Conservation (phyloP, 2,888 invertebrate genomes). For the Bellardia pandia region DNA sequence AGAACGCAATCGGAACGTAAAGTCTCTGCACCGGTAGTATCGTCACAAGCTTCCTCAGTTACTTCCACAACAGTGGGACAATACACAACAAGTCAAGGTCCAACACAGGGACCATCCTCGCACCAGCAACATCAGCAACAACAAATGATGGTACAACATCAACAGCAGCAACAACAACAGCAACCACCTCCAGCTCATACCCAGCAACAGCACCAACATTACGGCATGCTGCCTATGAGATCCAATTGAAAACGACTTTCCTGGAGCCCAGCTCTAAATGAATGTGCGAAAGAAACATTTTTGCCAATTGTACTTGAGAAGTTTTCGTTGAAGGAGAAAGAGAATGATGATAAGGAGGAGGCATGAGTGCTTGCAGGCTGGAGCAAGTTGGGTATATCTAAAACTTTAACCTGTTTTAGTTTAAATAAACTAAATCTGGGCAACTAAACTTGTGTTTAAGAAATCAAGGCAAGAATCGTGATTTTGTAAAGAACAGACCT, state of each 20-base stretch:
- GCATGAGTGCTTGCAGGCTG: neutral
- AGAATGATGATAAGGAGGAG: conserved; percentile 45
- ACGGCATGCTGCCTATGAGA: conserved; percentile 82
- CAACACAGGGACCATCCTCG: conserved; percentile 74
- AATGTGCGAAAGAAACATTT: conserved; percentile 54
- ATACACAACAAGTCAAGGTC: conserved; percentile 78
- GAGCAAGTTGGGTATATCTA: neutral
- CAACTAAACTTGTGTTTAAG: neutral
- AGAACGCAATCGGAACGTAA: conserved; percentile 83
- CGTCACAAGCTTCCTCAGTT: conserved; percentile 79
- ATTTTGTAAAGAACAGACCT: no score
- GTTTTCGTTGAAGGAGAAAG: conserved; percentile 53
- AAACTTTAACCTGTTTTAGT: neutral
- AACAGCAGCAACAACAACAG: conserved; percentile 75
- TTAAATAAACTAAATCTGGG: neutral
- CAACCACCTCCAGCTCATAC: conserved; percentile 70
- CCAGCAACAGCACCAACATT: conserved; percentile 80
- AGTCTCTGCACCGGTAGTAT: conserved; percentile 81
- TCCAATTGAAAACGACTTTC: conserved; percentile 82
- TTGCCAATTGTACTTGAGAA: conserved; percentile 62
- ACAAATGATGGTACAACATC: conserved; percentile 77
- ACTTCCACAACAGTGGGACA: conserved; percentile 74
- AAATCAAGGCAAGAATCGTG: no score
- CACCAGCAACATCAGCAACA: conserved; percentile 75
- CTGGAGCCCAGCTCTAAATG: conserved; percentile 77